Conservation (phyloP, 2,888 invertebrate species). For the Drepanosiphum platanoidis region DNA sequence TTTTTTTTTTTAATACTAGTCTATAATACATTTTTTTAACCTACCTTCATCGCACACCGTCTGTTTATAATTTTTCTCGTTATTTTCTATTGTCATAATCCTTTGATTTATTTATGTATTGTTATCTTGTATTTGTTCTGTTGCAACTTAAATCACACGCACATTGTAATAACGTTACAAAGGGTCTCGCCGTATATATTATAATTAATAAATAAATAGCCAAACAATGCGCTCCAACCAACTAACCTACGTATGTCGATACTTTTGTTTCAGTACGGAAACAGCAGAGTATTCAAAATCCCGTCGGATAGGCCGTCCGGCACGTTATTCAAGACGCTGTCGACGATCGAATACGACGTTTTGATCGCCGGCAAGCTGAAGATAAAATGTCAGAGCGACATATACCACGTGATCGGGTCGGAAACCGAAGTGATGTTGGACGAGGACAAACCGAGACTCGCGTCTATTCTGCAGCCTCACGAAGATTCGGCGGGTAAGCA, state of each 20-base stretch:
- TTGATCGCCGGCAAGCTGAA: slow-evolving; percentile 64
- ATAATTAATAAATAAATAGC: no score
- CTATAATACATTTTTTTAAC: no score
- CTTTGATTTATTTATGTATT: no score
- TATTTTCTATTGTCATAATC: no score
- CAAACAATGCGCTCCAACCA: no score
- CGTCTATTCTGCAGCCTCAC: slow-evolving; percentile 63
- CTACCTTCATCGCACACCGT: no score
- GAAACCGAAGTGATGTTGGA: slow-evolving; percentile 63
- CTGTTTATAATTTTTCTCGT: no score
- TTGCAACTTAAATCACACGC: no score
- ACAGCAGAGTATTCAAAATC: slow-evolving; percentile 18
- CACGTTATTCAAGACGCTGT: slow-evolving; percentile 42
- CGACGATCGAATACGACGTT: slow-evolving; percentile 53
- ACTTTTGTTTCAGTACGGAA: slow-evolving; percentile 40
- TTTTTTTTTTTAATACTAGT: no score
- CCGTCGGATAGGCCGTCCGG: slow-evolving; percentile 34
- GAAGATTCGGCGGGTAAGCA: slow-evolving; percentile 56
- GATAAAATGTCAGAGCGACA: slow-evolving; percentile 64
- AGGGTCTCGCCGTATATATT: no score
- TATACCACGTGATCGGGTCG: slow-evolving; percentile 64
- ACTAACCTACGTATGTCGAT: neutral
- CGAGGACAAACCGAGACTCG: slow-evolving; percentile 65
- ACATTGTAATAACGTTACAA: no score
- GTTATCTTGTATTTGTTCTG: no score